Conservation (phyloP, 2,888 invertebrate genomes). For the Drosophila multiciliata region DNA sequence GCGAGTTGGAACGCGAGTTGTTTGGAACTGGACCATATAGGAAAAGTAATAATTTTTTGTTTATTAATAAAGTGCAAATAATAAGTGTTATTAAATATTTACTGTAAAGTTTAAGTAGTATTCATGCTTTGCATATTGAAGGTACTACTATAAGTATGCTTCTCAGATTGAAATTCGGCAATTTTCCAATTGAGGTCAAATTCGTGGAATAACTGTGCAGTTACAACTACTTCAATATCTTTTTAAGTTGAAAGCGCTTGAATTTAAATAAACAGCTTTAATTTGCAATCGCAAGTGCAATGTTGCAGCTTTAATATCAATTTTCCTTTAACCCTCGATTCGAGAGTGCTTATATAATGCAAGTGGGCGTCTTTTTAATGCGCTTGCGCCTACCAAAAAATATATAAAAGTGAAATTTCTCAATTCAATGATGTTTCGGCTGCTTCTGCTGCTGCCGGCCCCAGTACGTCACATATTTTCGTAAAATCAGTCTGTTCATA, state of each 20-base stretch:
- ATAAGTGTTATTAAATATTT: constrained; percentile 1
- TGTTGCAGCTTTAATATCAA: constrained; percentile 20
- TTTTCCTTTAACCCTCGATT: constrained; percentile 47
- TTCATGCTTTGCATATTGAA: neutral
- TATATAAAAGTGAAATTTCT: constrained; percentile 70
- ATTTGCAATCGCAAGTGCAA: constrained; percentile 21
- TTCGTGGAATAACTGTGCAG: constrained; percentile 49
- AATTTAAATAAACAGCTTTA: constrained; percentile 1
- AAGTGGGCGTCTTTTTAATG: constrained; percentile 67
- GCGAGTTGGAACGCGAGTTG: constrained; percentile 58
- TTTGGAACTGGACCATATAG: constrained; percentile 44
- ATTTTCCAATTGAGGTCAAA: constrained; percentile 47
- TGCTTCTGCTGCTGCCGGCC: constrained; percentile 22
- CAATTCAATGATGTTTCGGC: constrained; percentile 22
- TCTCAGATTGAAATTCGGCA: neutral
- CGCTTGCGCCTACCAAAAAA: constrained; percentile 63
- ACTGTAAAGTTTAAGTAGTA: neutral
- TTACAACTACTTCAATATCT: constrained; percentile 18
- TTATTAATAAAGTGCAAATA: constrained; percentile 20
- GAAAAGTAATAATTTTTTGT: constrained; percentile 42
- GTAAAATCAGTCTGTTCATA: constrained; percentile 24
- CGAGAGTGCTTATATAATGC: constrained; percentile 66
- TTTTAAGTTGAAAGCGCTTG: constrained; percentile 8
- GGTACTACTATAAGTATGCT: neutral
- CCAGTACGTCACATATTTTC: constrained; percentile 52